Conservation (phyloP, 2,888 invertebrate genomes). For the Stictocephala bisonia region DNA sequence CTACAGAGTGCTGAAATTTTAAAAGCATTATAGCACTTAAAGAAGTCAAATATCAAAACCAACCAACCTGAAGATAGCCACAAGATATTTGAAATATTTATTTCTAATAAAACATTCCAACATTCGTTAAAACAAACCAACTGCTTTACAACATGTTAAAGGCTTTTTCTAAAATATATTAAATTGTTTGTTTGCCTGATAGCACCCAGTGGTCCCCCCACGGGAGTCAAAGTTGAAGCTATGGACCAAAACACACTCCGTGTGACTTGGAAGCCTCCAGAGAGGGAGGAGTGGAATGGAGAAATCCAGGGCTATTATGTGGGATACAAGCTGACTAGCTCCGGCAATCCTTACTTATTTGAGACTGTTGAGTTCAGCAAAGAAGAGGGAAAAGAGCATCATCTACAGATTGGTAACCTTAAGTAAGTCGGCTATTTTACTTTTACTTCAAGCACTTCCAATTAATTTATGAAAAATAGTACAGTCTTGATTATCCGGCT, state of each 20-base stretch:
- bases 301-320: constrained; percentile 92
- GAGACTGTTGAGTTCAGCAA: constrained; percentile 93
- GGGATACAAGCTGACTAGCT: constrained; percentile 84
- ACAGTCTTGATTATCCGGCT: too few species aligned
- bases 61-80: too few species aligned
- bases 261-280: constrained; percentile 92
- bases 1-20: too few species aligned
- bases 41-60: too few species aligned
- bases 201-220: constrained; percentile 85
- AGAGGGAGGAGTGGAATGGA: constrained; percentile 91
- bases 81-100: too few species aligned
- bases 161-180: too few species aligned
- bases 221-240: constrained; percentile 85
- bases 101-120: not conserved
- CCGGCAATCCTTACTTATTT: constrained; percentile 86
- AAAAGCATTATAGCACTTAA: too few species aligned
- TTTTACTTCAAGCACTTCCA: too few species aligned
- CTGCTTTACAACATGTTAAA: too few species aligned
- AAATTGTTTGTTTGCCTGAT: constrained; percentile 18
- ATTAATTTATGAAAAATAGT: too few species aligned
- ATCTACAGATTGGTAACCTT: constrained; percentile 81
- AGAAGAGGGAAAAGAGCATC: constrained; percentile 92
- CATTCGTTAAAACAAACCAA: too few species aligned
- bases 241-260: constrained; percentile 87
- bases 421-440: constrained; percentile 69